phyloP scores from a whole-genome alignment of 2,888 invertebrate genomes.

The Caenorhabditis wallacei region DNA sequence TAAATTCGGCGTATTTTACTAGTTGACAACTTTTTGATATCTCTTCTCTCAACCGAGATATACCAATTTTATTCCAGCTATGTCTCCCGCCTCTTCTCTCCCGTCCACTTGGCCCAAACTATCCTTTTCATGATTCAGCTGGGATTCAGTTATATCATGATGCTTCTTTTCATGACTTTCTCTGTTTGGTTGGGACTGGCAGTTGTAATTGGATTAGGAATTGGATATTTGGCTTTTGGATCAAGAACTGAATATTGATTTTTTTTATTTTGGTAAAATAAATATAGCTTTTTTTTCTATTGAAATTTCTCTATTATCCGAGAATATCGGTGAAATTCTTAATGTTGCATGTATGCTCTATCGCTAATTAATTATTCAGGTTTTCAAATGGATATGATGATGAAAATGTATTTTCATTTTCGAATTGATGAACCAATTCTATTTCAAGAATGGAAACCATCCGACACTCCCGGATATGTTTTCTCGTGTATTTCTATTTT shows the following conservation, averaged over 20 bases:
- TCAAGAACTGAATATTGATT: slow-evolving; percentile 33
- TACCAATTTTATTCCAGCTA: slow-evolving; percentile 52
- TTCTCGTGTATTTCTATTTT: slow-evolving; percentile 77
- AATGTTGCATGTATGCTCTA: background rate
- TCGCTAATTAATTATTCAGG: background rate
- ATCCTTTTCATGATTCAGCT: slow-evolving; percentile 77
- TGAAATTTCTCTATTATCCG: background rate
- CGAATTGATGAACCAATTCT: slow-evolving; percentile 74
- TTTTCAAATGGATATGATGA: slow-evolving; percentile 71
- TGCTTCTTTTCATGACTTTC: slow-evolving; percentile 82
- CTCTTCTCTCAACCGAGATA: too few species aligned
- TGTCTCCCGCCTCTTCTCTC: slow-evolving; percentile 66
- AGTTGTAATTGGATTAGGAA: slow-evolving; percentile 67
- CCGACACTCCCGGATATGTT: slow-evolving; percentile 70
- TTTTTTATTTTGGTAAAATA: too few species aligned
- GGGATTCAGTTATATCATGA: slow-evolving; percentile 77
- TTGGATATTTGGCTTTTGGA: slow-evolving; percentile 79
- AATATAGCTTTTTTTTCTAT: background rate
- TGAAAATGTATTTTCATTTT: slow-evolving; percentile 81
- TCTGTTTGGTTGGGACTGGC: slow-evolving; percentile 80
- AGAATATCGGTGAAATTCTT: background rate
- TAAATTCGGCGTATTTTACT: too few species aligned
- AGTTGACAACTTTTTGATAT: too few species aligned
- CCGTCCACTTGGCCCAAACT: slow-evolving; percentile 74
- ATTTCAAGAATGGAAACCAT: slow-evolving; percentile 75